Conservation (phyloP, 2,113 vertebrate genomes). For the Taxidea taxus region DNA sequence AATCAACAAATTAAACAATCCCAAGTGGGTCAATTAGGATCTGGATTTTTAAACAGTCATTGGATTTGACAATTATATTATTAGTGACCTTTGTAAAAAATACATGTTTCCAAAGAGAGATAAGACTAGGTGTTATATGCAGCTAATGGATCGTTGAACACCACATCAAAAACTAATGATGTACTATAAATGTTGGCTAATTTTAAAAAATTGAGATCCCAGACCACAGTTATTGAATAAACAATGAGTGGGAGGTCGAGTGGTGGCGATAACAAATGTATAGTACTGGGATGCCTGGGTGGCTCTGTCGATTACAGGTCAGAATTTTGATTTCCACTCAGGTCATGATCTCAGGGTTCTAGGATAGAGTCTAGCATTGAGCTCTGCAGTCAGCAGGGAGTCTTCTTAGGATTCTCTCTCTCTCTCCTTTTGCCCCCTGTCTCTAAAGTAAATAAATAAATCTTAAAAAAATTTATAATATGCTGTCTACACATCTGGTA, state of each 20-base stretch:
- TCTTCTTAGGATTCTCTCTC: neutral
- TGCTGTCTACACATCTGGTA: neutral
- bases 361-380: neutral
- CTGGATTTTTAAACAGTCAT: neutral
- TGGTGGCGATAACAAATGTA: neutral
- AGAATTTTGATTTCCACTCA: neutral
- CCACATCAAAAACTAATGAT: too few species aligned
- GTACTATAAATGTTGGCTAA: too few species aligned
- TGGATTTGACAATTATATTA: neutral
- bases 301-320: neutral
- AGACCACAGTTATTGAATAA: neutral
- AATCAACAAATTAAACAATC: neutral
- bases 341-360: neutral
- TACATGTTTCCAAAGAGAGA: neutral
- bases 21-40: neutral
- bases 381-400: neutral
- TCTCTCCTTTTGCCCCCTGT: neutral
- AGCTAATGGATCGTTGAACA: too few species aligned
- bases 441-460: neutral
- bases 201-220: neutral
- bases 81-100: neutral
- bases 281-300: neutral
- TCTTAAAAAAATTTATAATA: neutral
- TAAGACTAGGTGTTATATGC: neutral
- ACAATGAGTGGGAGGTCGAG: neutral